Percentiles rank a stretch among this genome's conserved stretches.
Conservation (phyloP, 2,797 vertebrate species). For the Limosa lapponica region DNA sequence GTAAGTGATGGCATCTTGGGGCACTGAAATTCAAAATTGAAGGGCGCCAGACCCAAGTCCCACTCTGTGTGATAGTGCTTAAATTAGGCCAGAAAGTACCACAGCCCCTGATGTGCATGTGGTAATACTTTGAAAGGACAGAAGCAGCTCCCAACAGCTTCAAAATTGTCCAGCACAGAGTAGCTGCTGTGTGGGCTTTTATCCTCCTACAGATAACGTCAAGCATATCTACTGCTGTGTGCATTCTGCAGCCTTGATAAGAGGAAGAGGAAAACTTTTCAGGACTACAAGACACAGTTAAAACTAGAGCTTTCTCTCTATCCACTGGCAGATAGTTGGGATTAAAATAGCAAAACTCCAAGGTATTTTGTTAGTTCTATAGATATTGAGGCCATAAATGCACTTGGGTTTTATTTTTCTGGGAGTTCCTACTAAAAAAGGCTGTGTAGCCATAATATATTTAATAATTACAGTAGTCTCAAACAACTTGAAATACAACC, state of each 20-base stretch:
- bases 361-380: background rate
- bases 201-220: slow-evolving; percentile 44
- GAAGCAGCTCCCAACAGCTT: slow-evolving; percentile 39
- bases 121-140: slow-evolving; percentile 65
- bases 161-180: slow-evolving; percentile 48
- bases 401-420: background rate
- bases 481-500: background rate
- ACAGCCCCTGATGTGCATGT: slow-evolving; percentile 19
- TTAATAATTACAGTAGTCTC: slow-evolving; percentile 5
- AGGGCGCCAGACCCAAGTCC: slow-evolving; percentile 35
- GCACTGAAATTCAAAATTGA: slow-evolving; percentile 29
- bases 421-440: background rate
- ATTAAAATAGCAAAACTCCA: slow-evolving; percentile 16
- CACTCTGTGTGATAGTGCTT: slow-evolving; percentile 42
- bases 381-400: background rate
- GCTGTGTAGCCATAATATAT: background rate
- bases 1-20: background rate
- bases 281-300: slow-evolving; percentile 28
- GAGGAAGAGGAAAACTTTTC: slow-evolving; percentile 53
- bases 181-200: slow-evolving; percentile 46
- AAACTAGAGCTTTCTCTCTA: slow-evolving; percentile 36
- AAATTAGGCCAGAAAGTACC: slow-evolving; percentile 56
- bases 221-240: slow-evolving; percentile 48
- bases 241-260: slow-evolving; percentile 51
- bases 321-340: background rate